Evolutionary conservation across 2,888 invertebrate species (phyloP), one percentile per base, ranked within the genome.

Genomic region (Xylota segnis): DNA sequence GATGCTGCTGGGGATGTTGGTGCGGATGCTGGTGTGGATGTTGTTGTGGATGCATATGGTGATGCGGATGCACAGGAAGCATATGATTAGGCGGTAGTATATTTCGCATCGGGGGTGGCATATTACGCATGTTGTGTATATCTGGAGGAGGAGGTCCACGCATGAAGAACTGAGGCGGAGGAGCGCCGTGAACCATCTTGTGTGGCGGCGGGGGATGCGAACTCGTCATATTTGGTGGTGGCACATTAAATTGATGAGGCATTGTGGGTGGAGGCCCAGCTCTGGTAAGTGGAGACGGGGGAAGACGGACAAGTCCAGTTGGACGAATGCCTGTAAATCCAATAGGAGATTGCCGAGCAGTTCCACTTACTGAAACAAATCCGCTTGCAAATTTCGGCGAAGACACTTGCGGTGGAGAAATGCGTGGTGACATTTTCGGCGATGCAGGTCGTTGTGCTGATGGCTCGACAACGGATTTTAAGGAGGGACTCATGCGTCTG

Each of bases 201-300:
- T 76, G 82, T n/a, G 59, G 54, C 12, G 37, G 76, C 27, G 79
- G 71, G 2, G 43, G 52, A 40, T 70, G 56, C 9, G 71, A 14
- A 12, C 43, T 52, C 10, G 76, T 74, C 75, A 83, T 84, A 59
- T 84, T 61, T 58, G 89, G 89, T 34, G 89, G 89, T 18, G 89
- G 89, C 70, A 89, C 87, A 74, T 88, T 87, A 65, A 89, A 91
- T 1, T 88, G 87, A 61, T 88, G 89, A 5, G 84, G 89, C 32
- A 90, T 87, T 0, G 61, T n/a, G 71, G 87, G 78, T 74, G 81
- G 59, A 78, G 43, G 74, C 47, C 81, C 86, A 66, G 74, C 58
- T 75, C 88, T 58, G 5, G 88, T 65, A 5, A 90, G 83, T 0
- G 91, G 91, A 7, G 90, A 90, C 4, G 90, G 91, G 4, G 90